Percentiles rank a stretch among this genome's conserved stretches.
Conservation (phyloP, 2,797 vertebrate genomes). For the Pipistrellus nathusii region DNA sequence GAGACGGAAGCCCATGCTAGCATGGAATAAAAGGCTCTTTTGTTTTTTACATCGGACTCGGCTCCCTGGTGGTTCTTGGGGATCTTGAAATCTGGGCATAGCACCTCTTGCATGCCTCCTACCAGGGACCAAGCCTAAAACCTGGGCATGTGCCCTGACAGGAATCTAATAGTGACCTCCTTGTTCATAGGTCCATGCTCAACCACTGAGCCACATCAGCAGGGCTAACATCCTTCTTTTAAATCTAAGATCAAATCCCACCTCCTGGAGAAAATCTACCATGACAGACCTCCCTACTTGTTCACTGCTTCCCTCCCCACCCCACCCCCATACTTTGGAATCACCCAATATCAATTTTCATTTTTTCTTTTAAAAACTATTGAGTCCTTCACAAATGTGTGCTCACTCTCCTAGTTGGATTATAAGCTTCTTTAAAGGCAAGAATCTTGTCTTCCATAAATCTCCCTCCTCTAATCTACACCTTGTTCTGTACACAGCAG, state of each 20-base stretch:
- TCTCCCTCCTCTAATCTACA: not conserved
- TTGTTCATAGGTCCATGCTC: too few relatives aligned
- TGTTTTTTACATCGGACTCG: too few relatives aligned
- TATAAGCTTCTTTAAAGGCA: constrained; percentile 13
- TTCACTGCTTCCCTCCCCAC: not conserved
- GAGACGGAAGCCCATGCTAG: too few relatives aligned
- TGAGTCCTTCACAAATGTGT: not conserved
- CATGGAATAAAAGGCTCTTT: too few relatives aligned
- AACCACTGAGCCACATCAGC: too few relatives aligned
- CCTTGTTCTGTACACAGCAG: not conserved
- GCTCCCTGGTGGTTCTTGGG: too few relatives aligned
- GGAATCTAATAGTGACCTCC: too few relatives aligned
- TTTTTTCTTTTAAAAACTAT: constrained; percentile 41
- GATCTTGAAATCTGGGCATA: too few relatives aligned
- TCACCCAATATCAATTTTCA: not conserved
- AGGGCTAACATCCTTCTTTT: not conserved
- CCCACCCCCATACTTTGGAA: not conserved
- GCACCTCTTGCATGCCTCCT: too few relatives aligned
- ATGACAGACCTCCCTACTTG: not conserved
- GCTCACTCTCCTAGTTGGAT: not conserved
- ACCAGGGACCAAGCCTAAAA: too few relatives aligned
- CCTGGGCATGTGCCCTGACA: too few relatives aligned
- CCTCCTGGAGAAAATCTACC: not conserved
- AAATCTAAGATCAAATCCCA: constrained; percentile 32
- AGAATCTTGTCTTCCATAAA: constrained; percentile 45